phyloP scores from a whole-genome alignment of 2,113 vertebrate species.

The Oxygymnocypris stewartii region DNA sequence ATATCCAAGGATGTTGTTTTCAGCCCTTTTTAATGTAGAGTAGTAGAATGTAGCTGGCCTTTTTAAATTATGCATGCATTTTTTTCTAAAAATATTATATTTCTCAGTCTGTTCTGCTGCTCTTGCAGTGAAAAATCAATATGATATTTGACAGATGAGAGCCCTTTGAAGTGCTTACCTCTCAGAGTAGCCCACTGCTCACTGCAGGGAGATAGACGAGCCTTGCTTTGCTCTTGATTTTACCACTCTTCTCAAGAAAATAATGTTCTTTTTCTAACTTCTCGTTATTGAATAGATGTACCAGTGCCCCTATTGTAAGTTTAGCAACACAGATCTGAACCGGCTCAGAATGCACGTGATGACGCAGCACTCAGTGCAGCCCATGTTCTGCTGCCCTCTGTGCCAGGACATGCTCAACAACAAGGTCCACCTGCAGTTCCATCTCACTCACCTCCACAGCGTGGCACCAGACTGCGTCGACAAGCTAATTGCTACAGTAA shows the following conservation, averaged over 20 bases:
- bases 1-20: constrained; percentile 59
- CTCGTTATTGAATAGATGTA: constrained; percentile 79
- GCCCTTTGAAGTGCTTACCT: constrained; percentile 75
- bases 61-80: constrained; percentile 62
- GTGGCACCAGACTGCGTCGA: constrained; percentile 97
- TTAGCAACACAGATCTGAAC: constrained; percentile 92
- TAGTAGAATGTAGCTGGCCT: constrained; percentile 48
- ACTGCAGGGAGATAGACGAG: constrained; percentile 62
- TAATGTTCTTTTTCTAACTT: constrained; percentile 30
- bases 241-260: constrained; percentile 45
- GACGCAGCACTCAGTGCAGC: constrained; percentile 98
- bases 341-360: constrained; percentile 96
- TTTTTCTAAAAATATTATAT: constrained; percentile 63
- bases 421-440: constrained; percentile 98
- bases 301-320: constrained; percentile 99
- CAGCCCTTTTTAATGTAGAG: constrained; percentile 50
- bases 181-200: constrained; percentile 63
- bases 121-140: constrained; percentile 75
- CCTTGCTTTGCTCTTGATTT: constrained; percentile 22
- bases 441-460: constrained; percentile 98
- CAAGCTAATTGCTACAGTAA: constrained; percentile 89
- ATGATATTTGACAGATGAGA: constrained; percentile 77
- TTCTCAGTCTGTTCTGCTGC: constrained; percentile 63
- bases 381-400: constrained; percentile 94
- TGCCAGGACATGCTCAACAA: constrained; percentile 99